A percentile compares a stretch with the other conserved stretches of the same genome.
Evolutionary conservation across 2,888 invertebrate species (phyloP).

Genomic region (Dasysyrphus albostriatus): DNA sequence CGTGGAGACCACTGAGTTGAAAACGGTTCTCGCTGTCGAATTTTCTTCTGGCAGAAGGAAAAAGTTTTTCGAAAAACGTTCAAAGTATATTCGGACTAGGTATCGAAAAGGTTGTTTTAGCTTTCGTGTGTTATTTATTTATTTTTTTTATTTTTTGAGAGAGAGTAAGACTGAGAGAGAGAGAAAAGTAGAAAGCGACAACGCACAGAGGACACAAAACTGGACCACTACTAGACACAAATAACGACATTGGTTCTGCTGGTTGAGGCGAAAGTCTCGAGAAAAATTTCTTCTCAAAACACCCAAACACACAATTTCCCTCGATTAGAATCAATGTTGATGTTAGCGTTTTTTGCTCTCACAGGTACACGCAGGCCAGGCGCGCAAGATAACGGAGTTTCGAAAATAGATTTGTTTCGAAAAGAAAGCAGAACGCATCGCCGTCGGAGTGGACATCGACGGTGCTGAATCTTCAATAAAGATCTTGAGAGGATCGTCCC

Average conservation of each 20-base stretch:
- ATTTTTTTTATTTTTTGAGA: not conserved
- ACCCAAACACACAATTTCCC: constrained; percentile 57
- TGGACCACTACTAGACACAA: constrained; percentile 47
- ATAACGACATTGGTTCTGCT: constrained; percentile 38
- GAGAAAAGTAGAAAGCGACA: constrained; percentile 34
- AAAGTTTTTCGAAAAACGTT: constrained; percentile 66
- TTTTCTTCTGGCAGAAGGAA: constrained; percentile 57
- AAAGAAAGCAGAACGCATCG: constrained; percentile 50
- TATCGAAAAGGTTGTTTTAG: constrained; percentile 54
- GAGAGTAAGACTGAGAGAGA: constrained; percentile 29
- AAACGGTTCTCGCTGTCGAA: constrained; percentile 68
- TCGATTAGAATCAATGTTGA: constrained; percentile 69
- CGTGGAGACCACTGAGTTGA: constrained; percentile 83
- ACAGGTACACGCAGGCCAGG: constrained; percentile 65
- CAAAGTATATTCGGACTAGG: constrained; percentile 33
- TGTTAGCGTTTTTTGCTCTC: constrained; percentile 40
- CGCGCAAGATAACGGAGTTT: constrained; percentile 67
- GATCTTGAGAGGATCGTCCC: not conserved
- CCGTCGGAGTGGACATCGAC: constrained; percentile 54
- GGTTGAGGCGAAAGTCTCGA: constrained; percentile 26
- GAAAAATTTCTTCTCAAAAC: constrained; percentile 46
- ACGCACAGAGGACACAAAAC: constrained; percentile 56
- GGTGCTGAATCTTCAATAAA: constrained; percentile 13
- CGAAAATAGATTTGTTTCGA: constrained; percentile 72
- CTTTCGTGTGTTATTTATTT: constrained; percentile 34